Conservation (phyloP, 2,797 vertebrate genomes). For the Platalea minor region DNA sequence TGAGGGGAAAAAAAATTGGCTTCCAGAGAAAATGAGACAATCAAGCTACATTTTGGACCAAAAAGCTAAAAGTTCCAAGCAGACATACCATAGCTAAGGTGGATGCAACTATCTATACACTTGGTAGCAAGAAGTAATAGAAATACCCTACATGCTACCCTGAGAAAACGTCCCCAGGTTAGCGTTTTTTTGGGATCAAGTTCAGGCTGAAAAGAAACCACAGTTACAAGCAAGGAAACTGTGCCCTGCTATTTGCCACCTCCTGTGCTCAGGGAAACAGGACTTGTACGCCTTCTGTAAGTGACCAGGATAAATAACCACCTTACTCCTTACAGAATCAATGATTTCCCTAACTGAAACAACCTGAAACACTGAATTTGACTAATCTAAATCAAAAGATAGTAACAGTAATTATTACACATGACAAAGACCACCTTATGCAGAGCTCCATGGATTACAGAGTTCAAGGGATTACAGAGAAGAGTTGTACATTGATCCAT, state of each 20-base stretch:
- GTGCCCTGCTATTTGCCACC: background rate
- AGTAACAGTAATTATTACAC: background rate
- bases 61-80: background rate
- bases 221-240: background rate
- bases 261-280: background rate
- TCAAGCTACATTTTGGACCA: background rate
- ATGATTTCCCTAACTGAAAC: background rate
- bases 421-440: background rate
- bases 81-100: background rate
- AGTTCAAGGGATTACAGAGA: background rate
- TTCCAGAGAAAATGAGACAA: background rate
- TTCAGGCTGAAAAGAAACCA: background rate
- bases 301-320: background rate
- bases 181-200: background rate
- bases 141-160: background rate
- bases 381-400: background rate
- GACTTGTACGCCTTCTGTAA: background rate
- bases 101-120: background rate
- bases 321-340: background rate
- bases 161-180: background rate
- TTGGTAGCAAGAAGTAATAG: background rate
- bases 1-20: background rate
- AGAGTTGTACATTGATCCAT: background rate
- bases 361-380: background rate
- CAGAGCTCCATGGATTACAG: background rate